Conservation (phyloP, 2,888 invertebrate species). For the Ennomos fuscantarius region DNA sequence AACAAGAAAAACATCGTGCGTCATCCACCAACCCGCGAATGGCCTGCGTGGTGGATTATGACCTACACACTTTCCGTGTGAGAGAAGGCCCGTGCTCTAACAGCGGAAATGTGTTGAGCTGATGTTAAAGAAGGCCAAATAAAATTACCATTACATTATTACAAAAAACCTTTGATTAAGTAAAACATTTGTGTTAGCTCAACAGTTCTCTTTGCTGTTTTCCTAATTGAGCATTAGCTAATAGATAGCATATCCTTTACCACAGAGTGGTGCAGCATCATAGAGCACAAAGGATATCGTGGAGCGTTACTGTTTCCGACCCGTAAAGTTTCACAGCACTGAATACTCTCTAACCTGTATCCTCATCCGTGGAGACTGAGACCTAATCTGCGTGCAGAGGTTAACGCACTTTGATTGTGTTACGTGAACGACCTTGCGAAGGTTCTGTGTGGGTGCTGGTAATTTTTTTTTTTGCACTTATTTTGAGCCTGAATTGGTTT, state of each 20-base stretch:
- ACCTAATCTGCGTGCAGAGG: slow-evolving; percentile 11
- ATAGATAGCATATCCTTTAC: slow-evolving; percentile 7
- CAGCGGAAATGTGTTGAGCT: too few species aligned
- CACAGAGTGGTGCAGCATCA: slow-evolving; percentile 23
- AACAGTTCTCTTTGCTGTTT: not conserved
- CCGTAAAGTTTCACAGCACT: slow-evolving; percentile 49
- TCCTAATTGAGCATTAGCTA: slow-evolving; percentile 11
- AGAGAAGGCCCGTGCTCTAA: too few species aligned
- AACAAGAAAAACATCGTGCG: too few species aligned
- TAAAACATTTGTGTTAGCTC: too few species aligned
- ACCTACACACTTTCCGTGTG: too few species aligned
- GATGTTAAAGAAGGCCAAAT: too few species aligned
- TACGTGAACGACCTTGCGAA: slow-evolving; percentile 37
- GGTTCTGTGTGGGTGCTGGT: slow-evolving; percentile 31
- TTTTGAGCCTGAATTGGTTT: slow-evolving; percentile 23
- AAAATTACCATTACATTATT: too few species aligned
- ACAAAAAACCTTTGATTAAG: too few species aligned
- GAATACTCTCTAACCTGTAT: slow-evolving; percentile 33
- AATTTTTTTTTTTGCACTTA: slow-evolving; percentile 29
- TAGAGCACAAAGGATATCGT: slow-evolving; percentile 38
- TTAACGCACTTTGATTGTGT: slow-evolving; percentile 25
- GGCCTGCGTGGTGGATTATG: too few species aligned
- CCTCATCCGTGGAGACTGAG: slow-evolving; percentile 4
- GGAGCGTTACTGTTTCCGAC: slow-evolving; percentile 48
- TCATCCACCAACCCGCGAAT: too few species aligned